Percentiles rank a stretch among this genome's conserved stretches.
Evolutionary conservation across 2,113 vertebrate genomes (phyloP).

Genomic region (Athene cunicularia): DNA sequence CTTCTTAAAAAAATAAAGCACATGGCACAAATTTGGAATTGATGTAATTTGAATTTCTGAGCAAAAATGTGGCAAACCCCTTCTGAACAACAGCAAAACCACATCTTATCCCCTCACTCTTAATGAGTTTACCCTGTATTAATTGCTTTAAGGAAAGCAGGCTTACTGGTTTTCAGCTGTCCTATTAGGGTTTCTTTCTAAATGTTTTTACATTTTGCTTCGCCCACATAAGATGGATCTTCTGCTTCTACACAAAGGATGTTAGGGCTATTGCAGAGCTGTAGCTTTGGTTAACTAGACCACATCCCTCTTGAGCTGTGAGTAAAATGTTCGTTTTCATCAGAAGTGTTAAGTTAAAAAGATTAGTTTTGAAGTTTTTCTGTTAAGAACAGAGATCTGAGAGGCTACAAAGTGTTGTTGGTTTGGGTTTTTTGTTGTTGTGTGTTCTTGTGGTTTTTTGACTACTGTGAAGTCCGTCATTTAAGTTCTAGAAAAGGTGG

Average conservation of each 20-base stretch:
- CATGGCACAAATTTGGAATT: neutral
- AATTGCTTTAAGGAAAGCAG: neutral
- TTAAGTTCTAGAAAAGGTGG: neutral
- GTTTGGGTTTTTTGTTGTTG: neutral
- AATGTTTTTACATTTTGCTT: neutral
- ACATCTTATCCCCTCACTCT: neutral
- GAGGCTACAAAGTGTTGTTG: neutral
- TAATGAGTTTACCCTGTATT: neutral
- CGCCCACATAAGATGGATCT: neutral
- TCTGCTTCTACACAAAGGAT: neutral
- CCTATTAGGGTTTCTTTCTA: neutral
- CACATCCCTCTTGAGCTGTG: neutral
- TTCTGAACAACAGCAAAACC: neutral
- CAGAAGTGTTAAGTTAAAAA: neutral
- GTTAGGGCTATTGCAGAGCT: neutral
- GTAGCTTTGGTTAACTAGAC: neutral
- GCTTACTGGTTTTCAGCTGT: neutral
- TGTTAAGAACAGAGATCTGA: neutral
- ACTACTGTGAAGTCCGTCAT: neutral
- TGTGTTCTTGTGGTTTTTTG: neutral
- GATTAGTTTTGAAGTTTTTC: neutral
- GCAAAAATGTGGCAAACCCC: neutral
- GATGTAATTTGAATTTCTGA: neutral
- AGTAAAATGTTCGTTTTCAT: neutral
- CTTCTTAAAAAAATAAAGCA: neutral